Evolutionary conservation across 2,113 vertebrate genomes (phyloP).

Genomic region (Brevimyrus niger): DNA sequence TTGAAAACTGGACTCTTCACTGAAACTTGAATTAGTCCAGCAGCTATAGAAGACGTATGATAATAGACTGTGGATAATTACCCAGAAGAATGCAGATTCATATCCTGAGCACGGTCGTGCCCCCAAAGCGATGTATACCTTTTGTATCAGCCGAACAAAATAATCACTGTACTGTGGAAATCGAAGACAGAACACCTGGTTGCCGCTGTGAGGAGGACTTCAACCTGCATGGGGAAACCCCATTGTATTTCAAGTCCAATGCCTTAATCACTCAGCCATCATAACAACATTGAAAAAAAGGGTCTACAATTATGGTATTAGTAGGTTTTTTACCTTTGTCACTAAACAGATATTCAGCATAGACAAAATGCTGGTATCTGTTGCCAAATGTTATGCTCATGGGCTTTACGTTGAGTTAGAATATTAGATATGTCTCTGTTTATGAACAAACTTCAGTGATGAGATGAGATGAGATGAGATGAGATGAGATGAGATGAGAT

Average conservation of each 20-base stretch:
- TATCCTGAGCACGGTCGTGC: neutral
- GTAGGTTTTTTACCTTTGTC: neutral
- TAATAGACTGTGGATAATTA: neutral
- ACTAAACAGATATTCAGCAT: neutral
- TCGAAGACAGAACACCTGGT: neutral
- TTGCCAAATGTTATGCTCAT: neutral
- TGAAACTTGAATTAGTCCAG: neutral
- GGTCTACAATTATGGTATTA: neutral
- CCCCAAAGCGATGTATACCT: neutral
- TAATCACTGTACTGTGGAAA: neutral
- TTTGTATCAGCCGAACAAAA: neutral
- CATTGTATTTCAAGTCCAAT: neutral
- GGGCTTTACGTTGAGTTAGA: neutral
- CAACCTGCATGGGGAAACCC: neutral
- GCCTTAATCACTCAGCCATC: neutral
- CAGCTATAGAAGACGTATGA: neutral
- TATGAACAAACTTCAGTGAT: neutral
- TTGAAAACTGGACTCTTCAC: neutral
- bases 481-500: no score
- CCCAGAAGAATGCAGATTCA: neutral
- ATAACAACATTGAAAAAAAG: neutral
- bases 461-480: neutral
- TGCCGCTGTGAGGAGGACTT: neutral
- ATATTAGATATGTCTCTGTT: neutral
- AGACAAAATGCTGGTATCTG: neutral